phyloP scores from a whole-genome alignment of 92 coral and sea anemone species.

The Montipora capitata region DNA sequence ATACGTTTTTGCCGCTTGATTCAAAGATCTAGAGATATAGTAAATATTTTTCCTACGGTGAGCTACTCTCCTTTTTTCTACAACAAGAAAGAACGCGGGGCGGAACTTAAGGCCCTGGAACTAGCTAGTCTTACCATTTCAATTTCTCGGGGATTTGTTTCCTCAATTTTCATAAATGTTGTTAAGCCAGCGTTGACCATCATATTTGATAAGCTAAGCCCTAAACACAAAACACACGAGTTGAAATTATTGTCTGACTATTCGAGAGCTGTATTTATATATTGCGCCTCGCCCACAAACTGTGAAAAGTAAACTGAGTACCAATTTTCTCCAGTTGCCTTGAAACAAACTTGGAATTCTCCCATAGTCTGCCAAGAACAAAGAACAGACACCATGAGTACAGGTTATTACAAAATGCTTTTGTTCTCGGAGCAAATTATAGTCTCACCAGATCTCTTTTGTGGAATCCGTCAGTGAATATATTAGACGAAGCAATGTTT shows the following conservation, averaged over 20 bases:
- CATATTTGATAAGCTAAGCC: slow-evolving; percentile 93
- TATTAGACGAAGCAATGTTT: not conserved
- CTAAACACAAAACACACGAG: slow-evolving; percentile 37
- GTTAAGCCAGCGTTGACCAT: slow-evolving; percentile 98
- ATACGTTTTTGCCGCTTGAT: too few species aligned
- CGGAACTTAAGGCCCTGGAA: not conserved
- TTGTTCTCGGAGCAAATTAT: not conserved
- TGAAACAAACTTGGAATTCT: slow-evolving; percentile 93
- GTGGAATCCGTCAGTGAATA: not conserved
- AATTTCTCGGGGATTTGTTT: slow-evolving; percentile 97
- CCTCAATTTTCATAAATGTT: slow-evolving; percentile 92
- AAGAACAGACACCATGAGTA: not conserved
- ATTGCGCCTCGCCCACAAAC: not conserved
- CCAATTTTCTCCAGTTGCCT: slow-evolving; percentile 99
- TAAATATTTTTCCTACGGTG: too few species aligned
- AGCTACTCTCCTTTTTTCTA: too few species aligned
- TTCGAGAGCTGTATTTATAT: not conserved
- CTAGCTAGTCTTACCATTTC: slow-evolving; percentile 79
- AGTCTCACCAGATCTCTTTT: not conserved
- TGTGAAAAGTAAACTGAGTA: not conserved
- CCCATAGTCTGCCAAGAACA: slow-evolving; percentile 88
- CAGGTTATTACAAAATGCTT: not conserved
- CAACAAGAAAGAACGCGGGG: too few species aligned
- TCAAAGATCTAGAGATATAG: too few species aligned
- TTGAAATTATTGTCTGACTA: not conserved